A percentile compares a stretch with the other conserved stretches of the same genome.
Evolutionary conservation across 2,113 vertebrate species (phyloP).

Genomic region (Lipophrys pholis): DNA sequence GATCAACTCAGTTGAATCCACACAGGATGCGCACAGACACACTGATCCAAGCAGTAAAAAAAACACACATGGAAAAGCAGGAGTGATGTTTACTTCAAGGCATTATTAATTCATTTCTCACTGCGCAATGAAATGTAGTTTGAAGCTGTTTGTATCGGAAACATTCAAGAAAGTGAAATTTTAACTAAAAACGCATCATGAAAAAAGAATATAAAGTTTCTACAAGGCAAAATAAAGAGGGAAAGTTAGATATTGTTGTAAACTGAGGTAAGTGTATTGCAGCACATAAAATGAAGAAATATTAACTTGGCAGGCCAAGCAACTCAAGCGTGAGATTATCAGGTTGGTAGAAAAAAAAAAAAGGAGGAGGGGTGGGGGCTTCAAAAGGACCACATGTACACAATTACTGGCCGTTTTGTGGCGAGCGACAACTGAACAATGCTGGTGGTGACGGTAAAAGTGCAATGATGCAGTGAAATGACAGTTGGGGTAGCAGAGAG

Average conservation of each 20-base stretch:
- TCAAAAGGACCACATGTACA: no score
- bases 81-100: conserved; percentile 14
- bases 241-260: background rate
- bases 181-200: background rate
- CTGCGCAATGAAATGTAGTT: background rate
- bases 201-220: background rate
- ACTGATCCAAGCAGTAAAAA: background rate
- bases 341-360: conserved; percentile 1
- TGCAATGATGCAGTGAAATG: conserved; percentile 2
- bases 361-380: background rate
- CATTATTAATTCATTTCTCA: background rate
- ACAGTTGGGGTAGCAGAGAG: conserved; percentile 8
- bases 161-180: background rate
- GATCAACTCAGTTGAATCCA: conserved; percentile 36
- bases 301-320: no score
- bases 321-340: background rate
- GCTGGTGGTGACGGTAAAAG: conserved; percentile 1
- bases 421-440: background rate
- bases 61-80: conserved; percentile 1
- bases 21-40: background rate
- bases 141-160: background rate
- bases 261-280: no score
- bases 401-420: conserved; percentile 6
- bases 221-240: background rate
- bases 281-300: background rate